Evolutionary conservation across 2,797 vertebrate species (phyloP).

Genomic region (Centropyge bicolor): DNA sequence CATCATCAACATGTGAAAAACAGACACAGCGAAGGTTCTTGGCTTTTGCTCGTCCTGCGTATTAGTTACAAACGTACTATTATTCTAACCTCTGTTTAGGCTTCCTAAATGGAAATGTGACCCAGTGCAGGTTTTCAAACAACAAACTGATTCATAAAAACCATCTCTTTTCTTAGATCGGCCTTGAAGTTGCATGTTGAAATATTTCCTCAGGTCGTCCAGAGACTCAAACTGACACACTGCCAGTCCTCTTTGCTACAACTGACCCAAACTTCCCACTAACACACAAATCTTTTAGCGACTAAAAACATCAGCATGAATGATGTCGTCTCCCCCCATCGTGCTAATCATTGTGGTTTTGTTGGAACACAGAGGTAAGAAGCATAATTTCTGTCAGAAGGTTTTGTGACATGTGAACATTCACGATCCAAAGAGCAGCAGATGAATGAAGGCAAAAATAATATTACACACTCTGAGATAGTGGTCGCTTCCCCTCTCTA

Average conservation of each 20-base stretch:
- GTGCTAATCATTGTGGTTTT: conserved; percentile 30
- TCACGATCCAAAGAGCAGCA: conserved; percentile 22
- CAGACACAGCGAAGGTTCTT: neutral
- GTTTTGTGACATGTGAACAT: conserved; percentile 5
- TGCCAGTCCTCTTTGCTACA: neutral
- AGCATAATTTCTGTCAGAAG: conserved; percentile 25
- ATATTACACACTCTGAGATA: conserved; percentile 7
- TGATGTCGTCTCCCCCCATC: no score
- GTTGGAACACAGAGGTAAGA: neutral
- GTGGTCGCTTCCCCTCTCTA: conserved; percentile 4
- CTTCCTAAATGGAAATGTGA: neutral
- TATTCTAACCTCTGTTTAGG: neutral
- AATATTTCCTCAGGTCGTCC: neutral
- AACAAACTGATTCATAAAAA: neutral
- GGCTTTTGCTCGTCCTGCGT: neutral
- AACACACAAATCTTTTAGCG: neutral
- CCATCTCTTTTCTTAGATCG: neutral
- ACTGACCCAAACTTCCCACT: neutral
- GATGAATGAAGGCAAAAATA: conserved; percentile 34
- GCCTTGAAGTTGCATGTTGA: neutral
- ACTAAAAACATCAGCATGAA: neutral
- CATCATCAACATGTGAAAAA: neutral
- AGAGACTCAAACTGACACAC: neutral
- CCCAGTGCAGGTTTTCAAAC: neutral
- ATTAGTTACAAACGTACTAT: neutral